A percentile compares a stretch with the other conserved stretches of the same genome.
phyloP scores from a whole-genome alignment of 2,113 vertebrate genomes.

The Oryzias javanicus region DNA sequence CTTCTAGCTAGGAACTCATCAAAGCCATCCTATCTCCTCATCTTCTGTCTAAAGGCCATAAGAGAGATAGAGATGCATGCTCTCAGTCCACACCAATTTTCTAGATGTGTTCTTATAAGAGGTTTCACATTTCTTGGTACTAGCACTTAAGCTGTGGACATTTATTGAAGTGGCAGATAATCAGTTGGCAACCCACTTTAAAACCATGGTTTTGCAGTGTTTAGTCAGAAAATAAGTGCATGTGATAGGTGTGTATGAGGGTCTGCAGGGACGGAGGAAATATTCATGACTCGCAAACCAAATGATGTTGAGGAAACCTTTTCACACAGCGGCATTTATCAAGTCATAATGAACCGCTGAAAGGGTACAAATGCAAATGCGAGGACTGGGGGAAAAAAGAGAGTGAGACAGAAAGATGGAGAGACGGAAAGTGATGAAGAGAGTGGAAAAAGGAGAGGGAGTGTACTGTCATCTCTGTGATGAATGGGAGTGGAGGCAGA shows the following conservation, averaged over 20 bases:
- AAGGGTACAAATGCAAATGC: constrained; percentile 63
- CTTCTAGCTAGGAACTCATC: background rate
- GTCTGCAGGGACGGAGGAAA: constrained; percentile 32
- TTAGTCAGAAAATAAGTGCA: constrained; percentile 21
- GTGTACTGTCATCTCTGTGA: constrained; percentile 64
- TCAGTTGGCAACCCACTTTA: constrained; percentile 51
- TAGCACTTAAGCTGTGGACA: constrained; percentile 25
- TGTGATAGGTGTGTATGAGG: constrained; percentile 20
- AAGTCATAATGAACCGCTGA: constrained; percentile 67
- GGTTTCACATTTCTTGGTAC: constrained; percentile 40
- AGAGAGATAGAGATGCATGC: constrained; percentile 10
- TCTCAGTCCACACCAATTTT: constrained; percentile 28
- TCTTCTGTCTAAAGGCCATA: constrained; percentile 8
- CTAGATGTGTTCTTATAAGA: constrained; percentile 26
- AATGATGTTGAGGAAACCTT: constrained; percentile 67
- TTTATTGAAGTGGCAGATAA: constrained; percentile 56
- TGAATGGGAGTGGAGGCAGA: constrained; percentile 63
- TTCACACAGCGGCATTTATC: constrained; percentile 63
- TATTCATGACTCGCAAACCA: constrained; percentile 60
- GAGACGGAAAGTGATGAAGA: constrained; percentile 12
- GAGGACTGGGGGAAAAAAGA: constrained; percentile 13
- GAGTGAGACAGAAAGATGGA: constrained; percentile 45
- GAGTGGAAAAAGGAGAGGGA: constrained; percentile 1
- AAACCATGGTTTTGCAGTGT: constrained; percentile 9
- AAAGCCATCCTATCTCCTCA: background rate